phyloP scores from a whole-genome alignment of 2,888 invertebrate species.

The Trilocha varians region DNA sequence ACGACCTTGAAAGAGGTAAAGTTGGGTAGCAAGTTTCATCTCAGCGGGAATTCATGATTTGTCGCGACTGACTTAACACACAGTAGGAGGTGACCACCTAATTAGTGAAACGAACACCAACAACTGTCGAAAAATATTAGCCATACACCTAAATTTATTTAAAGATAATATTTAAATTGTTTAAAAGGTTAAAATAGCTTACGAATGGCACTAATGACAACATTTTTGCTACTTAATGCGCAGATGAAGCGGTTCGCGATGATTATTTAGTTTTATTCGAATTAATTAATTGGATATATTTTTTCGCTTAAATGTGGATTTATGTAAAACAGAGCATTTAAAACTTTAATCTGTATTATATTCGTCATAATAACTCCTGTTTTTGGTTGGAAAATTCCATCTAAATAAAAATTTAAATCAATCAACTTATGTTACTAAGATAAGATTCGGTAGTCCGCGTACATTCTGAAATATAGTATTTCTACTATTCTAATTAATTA shows the following conservation, averaged over 20 bases:
- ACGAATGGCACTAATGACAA: not conserved
- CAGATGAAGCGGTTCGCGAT: not conserved
- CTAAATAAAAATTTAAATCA: no score
- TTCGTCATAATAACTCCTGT: no score
- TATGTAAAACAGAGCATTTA: no score
- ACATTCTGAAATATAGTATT: no score
- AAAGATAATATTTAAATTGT: conserved; percentile 4
- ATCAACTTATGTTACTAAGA: no score
- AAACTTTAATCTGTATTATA: no score
- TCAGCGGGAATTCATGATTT: conserved; percentile 8
- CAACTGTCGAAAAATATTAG: conserved; percentile 5
- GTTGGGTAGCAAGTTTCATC: conserved; percentile 8
- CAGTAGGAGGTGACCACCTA: conserved; percentile 33
- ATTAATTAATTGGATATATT: no score
- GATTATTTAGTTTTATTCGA: not conserved
- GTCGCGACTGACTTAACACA: conserved; percentile 23
- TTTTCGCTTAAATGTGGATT: no score
- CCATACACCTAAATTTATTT: not conserved
- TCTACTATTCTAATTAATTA: no score
- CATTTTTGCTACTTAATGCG: conserved; percentile 3
- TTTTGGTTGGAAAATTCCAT: no score
- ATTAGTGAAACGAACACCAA: conserved; percentile 21
- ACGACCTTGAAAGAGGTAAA: conserved; percentile 12
- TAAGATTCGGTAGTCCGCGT: no score
- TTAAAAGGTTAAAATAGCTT: conserved; percentile 1